Base-by-base conservation (phyloP, 1,140 invertebrate genomes). In the Belonocnema kinseyi region DNA sequence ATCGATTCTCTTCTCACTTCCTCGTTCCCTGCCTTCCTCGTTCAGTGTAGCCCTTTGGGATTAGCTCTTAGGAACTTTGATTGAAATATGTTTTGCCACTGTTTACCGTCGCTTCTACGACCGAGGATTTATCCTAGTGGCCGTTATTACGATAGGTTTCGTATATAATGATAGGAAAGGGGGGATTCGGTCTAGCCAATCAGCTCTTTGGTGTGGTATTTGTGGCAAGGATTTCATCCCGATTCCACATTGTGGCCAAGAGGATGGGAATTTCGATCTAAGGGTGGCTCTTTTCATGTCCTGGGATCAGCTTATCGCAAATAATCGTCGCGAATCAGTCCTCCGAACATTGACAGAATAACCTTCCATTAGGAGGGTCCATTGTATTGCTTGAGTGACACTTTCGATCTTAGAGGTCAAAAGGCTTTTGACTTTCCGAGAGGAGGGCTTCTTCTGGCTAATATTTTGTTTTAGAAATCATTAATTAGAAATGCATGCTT, bases 61-160 rank as follows among this genome's bases (percentile, higher is more conserved):
- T 87, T 87, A 87, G 82, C 85, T 85, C 82, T 83, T 80, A 66
- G 84, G 83, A 88, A 87, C 82, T 88, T 88, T 85, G 86, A 87
- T 88, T 88, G 86, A 86, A 87, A 88, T 86, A 85, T 86, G 85
- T 88, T 88, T 87, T 85, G 80, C 82, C 83, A 80, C 80, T 86
- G 86, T 86, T 88, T 85, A 85, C 84, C 83, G 80, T 81, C 79
- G 75, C 72, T 80, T 76, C 76, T 76, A 77, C 66, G 76, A 77
- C 80, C 66, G 77, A 75, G 77, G 82, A 84, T 85, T 84, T 85
- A 84, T 82, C 85, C 81, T 53, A 53, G 51, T 75, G 73, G 73
- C 80, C 80, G 80, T 87, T 81, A 82, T 80, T 80, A 79, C 82
- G 75, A 79, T 66, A 81, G 61, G 26, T 66, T 66, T 66, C 61